phyloP scores from a whole-genome alignment of 2,797 vertebrate genomes.

The Capromys pilorides region DNA sequence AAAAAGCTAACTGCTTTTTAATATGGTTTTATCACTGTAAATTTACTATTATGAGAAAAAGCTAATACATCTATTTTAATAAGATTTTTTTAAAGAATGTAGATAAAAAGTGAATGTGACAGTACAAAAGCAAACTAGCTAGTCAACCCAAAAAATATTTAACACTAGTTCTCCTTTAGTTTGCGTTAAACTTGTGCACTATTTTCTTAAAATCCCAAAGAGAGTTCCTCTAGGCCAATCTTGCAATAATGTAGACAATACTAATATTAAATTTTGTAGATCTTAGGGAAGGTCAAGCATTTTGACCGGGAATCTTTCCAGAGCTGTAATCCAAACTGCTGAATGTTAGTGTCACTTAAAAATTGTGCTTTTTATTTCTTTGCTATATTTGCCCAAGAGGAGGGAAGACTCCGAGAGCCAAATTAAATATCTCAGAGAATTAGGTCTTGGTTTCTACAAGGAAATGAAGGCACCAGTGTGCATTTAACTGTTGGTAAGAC shows the following conservation, averaged over 20 bases:
- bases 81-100: neutral
- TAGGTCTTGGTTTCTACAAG: constrained; percentile 35
- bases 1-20: neutral
- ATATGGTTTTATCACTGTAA: constrained; percentile 22
- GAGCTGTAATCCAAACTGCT: constrained; percentile 16
- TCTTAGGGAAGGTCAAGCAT: neutral
- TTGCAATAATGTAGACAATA: neutral
- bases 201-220: neutral
- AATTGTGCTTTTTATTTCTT: constrained; percentile 15
- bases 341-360: neutral
- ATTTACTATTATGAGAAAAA: constrained; percentile 25
- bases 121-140: neutral
- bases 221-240: neutral
- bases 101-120: neutral
- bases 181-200: neutral
- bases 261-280: constrained; percentile 30
- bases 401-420: constrained; percentile 6
- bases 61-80: neutral
- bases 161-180: neutral
- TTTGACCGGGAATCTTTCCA: neutral
- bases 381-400: constrained; percentile 13
- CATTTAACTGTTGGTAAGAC: neutral
- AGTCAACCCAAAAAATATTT: neutral
- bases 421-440: constrained; percentile 9
- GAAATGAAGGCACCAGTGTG: constrained; percentile 9